phyloP scores from a whole-genome alignment of 2,888 invertebrate species.

The Idaea aversata region DNA sequence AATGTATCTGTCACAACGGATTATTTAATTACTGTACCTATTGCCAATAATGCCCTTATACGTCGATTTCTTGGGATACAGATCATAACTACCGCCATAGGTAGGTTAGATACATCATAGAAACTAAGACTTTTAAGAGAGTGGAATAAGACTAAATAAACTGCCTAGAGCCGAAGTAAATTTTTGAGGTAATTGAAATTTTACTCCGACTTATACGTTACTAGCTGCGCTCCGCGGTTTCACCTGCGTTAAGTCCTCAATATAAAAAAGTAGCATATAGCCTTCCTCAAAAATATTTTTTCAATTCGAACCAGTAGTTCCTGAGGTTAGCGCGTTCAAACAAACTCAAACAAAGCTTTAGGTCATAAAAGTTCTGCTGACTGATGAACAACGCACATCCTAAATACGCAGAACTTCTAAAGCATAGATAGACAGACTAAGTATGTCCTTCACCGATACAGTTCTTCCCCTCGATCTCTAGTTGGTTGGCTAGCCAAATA shows the following conservation, averaged over 20 bases:
- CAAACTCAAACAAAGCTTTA: too few relatives aligned
- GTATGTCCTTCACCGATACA: neutral
- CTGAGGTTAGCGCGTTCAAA: too few relatives aligned
- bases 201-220: too few relatives aligned
- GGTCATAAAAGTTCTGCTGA: neutral
- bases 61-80: constrained; percentile 37
- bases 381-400: neutral
- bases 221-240: too few relatives aligned
- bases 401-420: neutral
- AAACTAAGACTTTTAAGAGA: constrained; percentile 28
- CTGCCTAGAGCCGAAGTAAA: neutral
- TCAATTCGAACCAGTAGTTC: too few relatives aligned
- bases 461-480: neutral
- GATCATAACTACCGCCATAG: constrained; percentile 33
- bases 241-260: too few relatives aligned
- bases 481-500: neutral
- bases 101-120: constrained; percentile 20
- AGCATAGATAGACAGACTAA: neutral
- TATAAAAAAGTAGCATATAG: too few relatives aligned
- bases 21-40: constrained; percentile 42
- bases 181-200: neutral
- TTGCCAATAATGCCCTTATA: neutral
- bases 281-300: too few relatives aligned
- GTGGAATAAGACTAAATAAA: neutral
- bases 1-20: constrained; percentile 32